These are phyloP conservation scores for Ectemnius continuus DNA, from an alignment of 2,888 invertebrate genomes.

Conservation along the genomic window DNA sequence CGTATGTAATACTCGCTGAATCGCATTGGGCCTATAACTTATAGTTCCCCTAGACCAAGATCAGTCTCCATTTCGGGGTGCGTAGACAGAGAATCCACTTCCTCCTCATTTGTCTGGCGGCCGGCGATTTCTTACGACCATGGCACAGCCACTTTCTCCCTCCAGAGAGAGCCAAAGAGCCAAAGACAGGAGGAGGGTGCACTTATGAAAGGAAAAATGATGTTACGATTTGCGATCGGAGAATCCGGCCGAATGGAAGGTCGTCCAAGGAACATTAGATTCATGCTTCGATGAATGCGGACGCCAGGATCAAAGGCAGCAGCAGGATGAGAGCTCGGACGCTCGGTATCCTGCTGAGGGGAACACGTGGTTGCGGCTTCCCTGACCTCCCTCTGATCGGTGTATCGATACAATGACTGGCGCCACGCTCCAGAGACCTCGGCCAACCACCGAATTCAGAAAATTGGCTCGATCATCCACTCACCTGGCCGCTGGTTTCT, in stretches of 20 bases:
- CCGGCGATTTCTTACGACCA: too few relatives aligned
- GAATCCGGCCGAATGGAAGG: slow-evolving; percentile 13
- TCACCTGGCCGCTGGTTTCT: not conserved
- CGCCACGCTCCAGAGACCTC: slow-evolving; percentile 29
- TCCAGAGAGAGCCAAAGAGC: too few relatives aligned
- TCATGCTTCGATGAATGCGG: slow-evolving; percentile 50
- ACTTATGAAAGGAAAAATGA: not conserved
- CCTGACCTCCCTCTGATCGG: slow-evolving; percentile 32
- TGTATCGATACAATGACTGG: slow-evolving; percentile 49
- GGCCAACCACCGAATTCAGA: slow-evolving; percentile 36
- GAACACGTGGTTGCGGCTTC: slow-evolving; percentile 53
- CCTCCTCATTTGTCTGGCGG: slow-evolving; percentile 36
- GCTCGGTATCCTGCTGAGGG: slow-evolving; percentile 9
- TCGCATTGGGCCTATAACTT: slow-evolving; percentile 25
- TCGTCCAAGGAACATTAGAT: slow-evolving; percentile 46
- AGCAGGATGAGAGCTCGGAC: slow-evolving; percentile 22
- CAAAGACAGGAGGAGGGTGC: too few relatives aligned
- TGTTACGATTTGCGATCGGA: not conserved
- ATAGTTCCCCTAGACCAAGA: slow-evolving; percentile 11
- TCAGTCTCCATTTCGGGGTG: slow-evolving; percentile 14
- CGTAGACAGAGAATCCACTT: slow-evolving; percentile 36
- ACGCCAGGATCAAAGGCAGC: slow-evolving; percentile 53
- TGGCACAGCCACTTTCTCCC: too few relatives aligned
- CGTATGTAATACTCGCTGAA: slow-evolving; percentile 4
- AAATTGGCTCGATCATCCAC: slow-evolving; percentile 21